Conservation (phyloP, 2,113 vertebrate species). For the Oncorhynchus mykiss region DNA sequence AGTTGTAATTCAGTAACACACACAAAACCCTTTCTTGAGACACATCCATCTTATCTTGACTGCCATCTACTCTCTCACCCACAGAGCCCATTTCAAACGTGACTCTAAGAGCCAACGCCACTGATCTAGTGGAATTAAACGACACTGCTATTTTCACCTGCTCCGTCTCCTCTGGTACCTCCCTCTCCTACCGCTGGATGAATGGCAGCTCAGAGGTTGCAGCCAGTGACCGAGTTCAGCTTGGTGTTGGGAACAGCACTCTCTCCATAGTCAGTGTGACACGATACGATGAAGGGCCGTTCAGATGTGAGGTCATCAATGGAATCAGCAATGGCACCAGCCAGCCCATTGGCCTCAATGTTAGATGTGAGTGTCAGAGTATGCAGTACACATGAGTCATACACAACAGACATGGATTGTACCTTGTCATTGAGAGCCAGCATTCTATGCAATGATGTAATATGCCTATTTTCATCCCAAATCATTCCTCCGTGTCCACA, state of each 20-base stretch:
- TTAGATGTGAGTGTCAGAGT: slow-evolving; percentile 68
- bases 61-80: slow-evolving; percentile 6
- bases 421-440: too few relatives aligned
- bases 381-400: not conserved
- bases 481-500: too few relatives aligned
- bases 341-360: slow-evolving; percentile 33
- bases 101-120: slow-evolving; percentile 32
- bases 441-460: too few relatives aligned
- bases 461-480: too few relatives aligned
- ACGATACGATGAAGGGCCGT: slow-evolving; percentile 53
- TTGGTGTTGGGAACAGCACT: slow-evolving; percentile 35
- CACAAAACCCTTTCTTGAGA: too few relatives aligned
- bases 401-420: not conserved
- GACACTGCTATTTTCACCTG: slow-evolving; percentile 63
- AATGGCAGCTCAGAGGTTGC: slow-evolving; percentile 42
- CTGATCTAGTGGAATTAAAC: slow-evolving; percentile 65
- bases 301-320: slow-evolving; percentile 64
- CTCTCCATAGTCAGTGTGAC: slow-evolving; percentile 56
- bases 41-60: not conserved
- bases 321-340: slow-evolving; percentile 50
- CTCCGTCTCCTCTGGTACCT: slow-evolving; percentile 48
- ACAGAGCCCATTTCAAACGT: slow-evolving; percentile 65
- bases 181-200: slow-evolving; percentile 54
- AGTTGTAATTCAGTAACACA: too few relatives aligned
- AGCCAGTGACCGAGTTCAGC: not conserved